phyloP scores from a whole-genome alignment of 2,888 invertebrate species.

The Standfussiana lucernea region DNA sequence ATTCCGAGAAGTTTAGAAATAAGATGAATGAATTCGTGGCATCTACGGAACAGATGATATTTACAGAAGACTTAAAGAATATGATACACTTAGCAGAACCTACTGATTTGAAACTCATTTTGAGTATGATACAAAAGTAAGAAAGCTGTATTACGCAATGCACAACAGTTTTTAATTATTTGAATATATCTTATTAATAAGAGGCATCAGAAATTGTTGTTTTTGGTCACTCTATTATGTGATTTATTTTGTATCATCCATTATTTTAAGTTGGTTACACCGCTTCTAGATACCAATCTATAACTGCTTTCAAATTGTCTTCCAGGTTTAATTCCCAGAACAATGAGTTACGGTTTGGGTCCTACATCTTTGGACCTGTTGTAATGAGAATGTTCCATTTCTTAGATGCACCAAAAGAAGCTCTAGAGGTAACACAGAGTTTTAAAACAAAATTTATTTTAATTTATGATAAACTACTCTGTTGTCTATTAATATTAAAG shows the following conservation, averaged over 20 bases:
- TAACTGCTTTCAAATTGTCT: constrained; percentile 49
- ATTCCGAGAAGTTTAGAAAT: constrained; percentile 92
- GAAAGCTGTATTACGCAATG: constrained; percentile 43
- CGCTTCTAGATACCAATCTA: neutral
- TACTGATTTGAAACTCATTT: constrained; percentile 91
- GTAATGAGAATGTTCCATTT: constrained; percentile 94
- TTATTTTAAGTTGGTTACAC: neutral
- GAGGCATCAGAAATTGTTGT: neutral
- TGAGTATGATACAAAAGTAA: constrained; percentile 93
- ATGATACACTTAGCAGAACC: constrained; percentile 93
- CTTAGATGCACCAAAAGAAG: constrained; percentile 92
- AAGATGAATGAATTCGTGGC: constrained; percentile 93
- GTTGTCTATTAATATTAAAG: neutral
- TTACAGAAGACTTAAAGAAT: constrained; percentile 96
- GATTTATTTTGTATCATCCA: neutral
- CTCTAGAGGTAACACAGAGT: constrained; percentile 87
- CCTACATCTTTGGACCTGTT: constrained; percentile 95
- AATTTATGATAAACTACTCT: neutral
- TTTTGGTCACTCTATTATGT: neutral
- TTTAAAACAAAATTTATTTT: neutral
- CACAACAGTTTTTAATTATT: neutral
- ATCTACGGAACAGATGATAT: constrained; percentile 92
- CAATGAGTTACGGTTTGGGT: constrained; percentile 94
- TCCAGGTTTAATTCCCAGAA: constrained; percentile 93
- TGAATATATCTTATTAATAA: neutral